Evolutionary conservation across 2,797 vertebrate species (phyloP).

Genomic region (Cuculus canorus): DNA sequence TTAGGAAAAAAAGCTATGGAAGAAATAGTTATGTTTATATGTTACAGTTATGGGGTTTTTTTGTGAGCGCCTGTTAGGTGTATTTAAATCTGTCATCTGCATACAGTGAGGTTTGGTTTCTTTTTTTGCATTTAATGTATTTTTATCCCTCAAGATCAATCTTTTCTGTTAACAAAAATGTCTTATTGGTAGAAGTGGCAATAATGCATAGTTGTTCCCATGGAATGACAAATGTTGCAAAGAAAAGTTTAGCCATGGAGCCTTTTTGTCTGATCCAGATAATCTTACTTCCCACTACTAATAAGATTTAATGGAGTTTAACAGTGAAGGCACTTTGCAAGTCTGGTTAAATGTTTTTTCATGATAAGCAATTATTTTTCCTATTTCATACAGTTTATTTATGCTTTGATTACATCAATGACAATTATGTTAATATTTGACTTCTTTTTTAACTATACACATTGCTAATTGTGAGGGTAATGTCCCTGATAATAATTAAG

Average conservation of each 20-base stretch:
- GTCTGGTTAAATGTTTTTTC: neutral
- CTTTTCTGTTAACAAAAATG: neutral
- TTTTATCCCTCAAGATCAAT: neutral
- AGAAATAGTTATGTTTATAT: neutral
- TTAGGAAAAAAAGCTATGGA: neutral
- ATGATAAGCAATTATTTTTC: neutral
- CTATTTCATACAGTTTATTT: neutral
- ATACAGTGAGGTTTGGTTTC: neutral
- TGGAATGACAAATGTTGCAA: neutral
- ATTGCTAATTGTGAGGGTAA: neutral
- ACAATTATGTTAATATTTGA: slow-evolving; percentile 4
- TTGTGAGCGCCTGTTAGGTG: neutral
- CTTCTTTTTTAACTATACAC: neutral
- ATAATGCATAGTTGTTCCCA: neutral
- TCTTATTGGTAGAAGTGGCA: neutral
- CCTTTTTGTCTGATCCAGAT: neutral
- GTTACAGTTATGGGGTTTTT: too few species aligned
- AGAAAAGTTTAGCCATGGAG: neutral
- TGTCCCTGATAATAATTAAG: neutral
- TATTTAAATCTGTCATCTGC: neutral
- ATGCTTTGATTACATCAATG: neutral
- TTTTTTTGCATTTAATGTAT: neutral
- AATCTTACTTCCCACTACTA: neutral
- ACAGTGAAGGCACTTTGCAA: neutral
- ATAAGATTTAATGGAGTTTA: neutral